A percentile compares a stretch with the other conserved stretches of the same genome.
Conservation (phyloP, 2,888 invertebrate genomes). For the Aphodius granarius region DNA sequence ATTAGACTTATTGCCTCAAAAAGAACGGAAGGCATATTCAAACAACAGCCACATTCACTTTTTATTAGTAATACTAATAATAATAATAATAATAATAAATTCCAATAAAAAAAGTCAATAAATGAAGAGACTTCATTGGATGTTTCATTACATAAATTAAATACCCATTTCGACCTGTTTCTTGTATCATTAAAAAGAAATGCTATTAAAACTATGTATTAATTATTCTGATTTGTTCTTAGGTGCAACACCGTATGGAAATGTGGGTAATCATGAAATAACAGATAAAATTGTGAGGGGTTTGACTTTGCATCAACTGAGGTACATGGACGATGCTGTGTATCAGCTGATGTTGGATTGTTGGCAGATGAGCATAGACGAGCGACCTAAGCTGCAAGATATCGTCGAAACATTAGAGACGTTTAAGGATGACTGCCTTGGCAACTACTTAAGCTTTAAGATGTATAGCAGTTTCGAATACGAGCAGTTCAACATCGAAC, state of each 20-base stretch:
- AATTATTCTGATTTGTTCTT: slow-evolving; percentile 26
- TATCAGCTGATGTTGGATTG: slow-evolving; percentile 83
- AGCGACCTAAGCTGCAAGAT: slow-evolving; percentile 72
- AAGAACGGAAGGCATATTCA: too few relatives aligned
- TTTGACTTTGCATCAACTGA: slow-evolving; percentile 71
- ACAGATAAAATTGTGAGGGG: slow-evolving; percentile 70
- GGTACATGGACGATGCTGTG: slow-evolving; percentile 74
- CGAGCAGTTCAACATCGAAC: slow-evolving; percentile 49
- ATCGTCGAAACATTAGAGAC: slow-evolving; percentile 47
- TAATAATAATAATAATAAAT: too few relatives aligned
- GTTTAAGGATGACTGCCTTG: slow-evolving; percentile 39
- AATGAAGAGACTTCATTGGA: too few relatives aligned
- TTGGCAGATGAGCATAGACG: slow-evolving; percentile 82
- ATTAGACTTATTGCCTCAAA: too few relatives aligned
- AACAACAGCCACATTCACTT: too few relatives aligned
- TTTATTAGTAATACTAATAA: too few relatives aligned
- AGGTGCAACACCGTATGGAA: slow-evolving; percentile 76
- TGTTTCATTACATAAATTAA: background rate
- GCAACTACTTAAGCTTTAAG: slow-evolving; percentile 43
- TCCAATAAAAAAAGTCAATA: too few relatives aligned
- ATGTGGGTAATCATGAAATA: slow-evolving; percentile 68
- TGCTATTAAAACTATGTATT: background rate
- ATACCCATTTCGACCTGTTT: too few relatives aligned
- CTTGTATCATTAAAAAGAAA: background rate
- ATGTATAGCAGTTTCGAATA: slow-evolving; percentile 48